Base-by-base conservation (phyloP, 2,888 invertebrate genomes). In the Diarsia rubi region DNA sequence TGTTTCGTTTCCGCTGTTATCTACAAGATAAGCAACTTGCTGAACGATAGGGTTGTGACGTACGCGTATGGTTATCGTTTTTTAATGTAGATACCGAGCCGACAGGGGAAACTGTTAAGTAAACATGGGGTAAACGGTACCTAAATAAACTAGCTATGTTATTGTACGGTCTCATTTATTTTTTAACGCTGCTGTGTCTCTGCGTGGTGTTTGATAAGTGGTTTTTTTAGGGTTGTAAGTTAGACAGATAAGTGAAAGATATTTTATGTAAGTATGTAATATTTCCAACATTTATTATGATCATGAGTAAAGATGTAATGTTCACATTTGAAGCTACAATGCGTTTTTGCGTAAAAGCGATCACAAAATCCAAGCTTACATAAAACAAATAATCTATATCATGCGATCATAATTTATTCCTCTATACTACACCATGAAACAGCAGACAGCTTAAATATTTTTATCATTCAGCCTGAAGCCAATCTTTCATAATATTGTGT, bases 1-100 rank as follows among this genome's bases (percentile, higher is more conserved):
- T 69, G 79, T 78, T 83, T 83, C 73, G 52, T 63, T 66, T 63
- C 52, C 31, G 12, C 59, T 69, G 62, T 47, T 83, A 83, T 63
- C 57, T 59, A 42, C 27, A 57, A 14, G 73, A 81, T 78, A 83
- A 47, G 63, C 45, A 63, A 67, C 37, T 52, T 6, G 31, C 49
- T 76, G 47, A 63, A 42, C 69, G 77, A 59, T 57, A 12, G 60
- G 49, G 54, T 54, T 54, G 59, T 49, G 24, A 65, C 64, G 19
- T 52, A 27, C 21, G 49, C 42, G 12, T 42, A 49, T n/a, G 69
- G 57, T 75, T 37, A 76, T 68, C 57, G 44, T 65, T 68, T 68
- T n/a, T 44, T 16, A 6, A 14, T 47, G 31, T n/a, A 60, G 54
- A 82, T 69, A 69, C 49, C 37, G 45, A 47, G 14, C 24, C 54